Base-by-base conservation (phyloP, 2,113 vertebrate genomes). In the Cacatua alba region DNA sequence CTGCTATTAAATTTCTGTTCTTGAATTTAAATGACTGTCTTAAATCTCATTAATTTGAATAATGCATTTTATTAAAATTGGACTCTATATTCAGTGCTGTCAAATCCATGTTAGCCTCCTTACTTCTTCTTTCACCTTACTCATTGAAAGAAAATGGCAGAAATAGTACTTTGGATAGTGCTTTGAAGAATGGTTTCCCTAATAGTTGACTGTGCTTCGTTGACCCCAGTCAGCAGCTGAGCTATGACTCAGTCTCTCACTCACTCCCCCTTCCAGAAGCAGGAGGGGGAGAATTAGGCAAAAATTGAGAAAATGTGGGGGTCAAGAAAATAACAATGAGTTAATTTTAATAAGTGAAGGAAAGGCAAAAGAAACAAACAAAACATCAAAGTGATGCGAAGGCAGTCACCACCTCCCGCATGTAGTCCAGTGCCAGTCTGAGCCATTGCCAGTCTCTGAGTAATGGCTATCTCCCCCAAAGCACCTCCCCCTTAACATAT, bases 31-130 rank as follows among this genome's bases (percentile, higher is more conserved):
- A 94, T 89, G 19, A 64, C 67, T 92, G 82, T 88, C 80, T 89
- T 84, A 90, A 91, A 72, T 92, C 80, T 82, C 70, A 92, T 95
- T 96, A 92, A 83, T 88, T 74, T 96, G 70, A 92, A 79, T 95
- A 92, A 93, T 95, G 37, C n/a, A 41, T 91, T 87, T 94, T 59
- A 52, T 85, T 89, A 86, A 94, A 95, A 92, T 75, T 43, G 17
- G 35, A 59, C 46, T 90, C 81, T 86, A 82, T 88, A 91, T 95
- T 68, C 63, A 77, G 65, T 8, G 2, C 59, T 75, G 6, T 81
- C 23, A 4, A 10, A 62, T 31, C 53, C 43, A 35, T 2, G 7
- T 48, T 94, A 76, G 19, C 24, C 65, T 88, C 70, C 69, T 91
- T 53, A 44, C 67, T 85, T 93, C 57, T 92, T n/a, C 29, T 28